Evolutionary conservation across 2,888 invertebrate species (phyloP).

Genomic region (Parnassius smintheus): DNA sequence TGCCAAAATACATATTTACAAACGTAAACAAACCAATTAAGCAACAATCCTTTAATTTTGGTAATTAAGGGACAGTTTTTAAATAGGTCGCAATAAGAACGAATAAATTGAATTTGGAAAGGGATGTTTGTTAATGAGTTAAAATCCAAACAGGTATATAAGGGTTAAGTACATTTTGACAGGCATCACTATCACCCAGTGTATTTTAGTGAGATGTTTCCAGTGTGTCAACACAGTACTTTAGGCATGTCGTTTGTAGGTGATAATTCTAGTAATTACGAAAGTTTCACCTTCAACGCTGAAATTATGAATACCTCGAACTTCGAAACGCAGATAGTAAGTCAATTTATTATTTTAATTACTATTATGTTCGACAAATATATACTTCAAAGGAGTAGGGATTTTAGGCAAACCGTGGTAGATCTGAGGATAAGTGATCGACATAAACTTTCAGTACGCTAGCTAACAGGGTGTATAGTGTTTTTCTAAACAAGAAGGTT

Average conservation of each 20-base stretch:
- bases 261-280: not conserved
- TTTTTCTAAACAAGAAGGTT: no score
- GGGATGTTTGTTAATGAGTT: constrained; percentile 25
- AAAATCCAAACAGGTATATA: constrained; percentile 23
- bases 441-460: no score
- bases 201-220: constrained; percentile 12
- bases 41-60: not conserved
- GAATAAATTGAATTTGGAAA: not conserved
- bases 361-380: no score
- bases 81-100: not conserved
- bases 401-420: no score
- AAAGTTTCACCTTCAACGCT: not conserved
- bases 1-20: no score
- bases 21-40: constrained; percentile 12
- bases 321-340: not conserved
- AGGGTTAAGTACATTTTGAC: constrained; percentile 16
- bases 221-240: not conserved
- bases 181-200: constrained; percentile 19
- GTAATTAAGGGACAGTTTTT: constrained; percentile 1
- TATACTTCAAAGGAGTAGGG: no score
- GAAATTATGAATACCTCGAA: not conserved
- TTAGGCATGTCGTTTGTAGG: constrained; percentile 4
- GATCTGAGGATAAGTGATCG: no score
- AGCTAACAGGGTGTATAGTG: no score
- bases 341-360: not conserved